Base-by-base conservation (phyloP, 2,113 vertebrate species). In the Chitala chitala region DNA sequence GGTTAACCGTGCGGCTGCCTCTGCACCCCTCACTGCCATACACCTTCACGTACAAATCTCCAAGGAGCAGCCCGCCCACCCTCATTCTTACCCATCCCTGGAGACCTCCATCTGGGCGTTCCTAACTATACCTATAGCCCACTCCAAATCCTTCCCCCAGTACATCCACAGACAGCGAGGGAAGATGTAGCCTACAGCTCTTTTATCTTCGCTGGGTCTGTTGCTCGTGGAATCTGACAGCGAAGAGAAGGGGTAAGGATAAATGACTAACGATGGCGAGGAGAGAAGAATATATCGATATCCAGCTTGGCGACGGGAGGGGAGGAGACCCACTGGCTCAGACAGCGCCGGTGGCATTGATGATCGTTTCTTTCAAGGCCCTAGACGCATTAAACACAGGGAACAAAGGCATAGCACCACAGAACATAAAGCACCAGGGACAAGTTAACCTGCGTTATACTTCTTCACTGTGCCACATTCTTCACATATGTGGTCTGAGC, bases 261-360 rank as follows among this genome's bases (percentile, higher is more conserved):
- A 15, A 48, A 61, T 48, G 24, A 13, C 24, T 42, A 48, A 13
- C 6, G 29, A 44, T 44, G 56, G n/a, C 46, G 24, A 26, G 24
- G 54, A 72, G 33, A 71, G 69, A 4, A 17, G 31, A 13, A 55
- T 22, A 31, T 72, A 72, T 59, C 55, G 54, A 59, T 72, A 59
- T 31, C 40, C 54, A 59, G 38, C 55, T 44, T 59, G 22, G 29
- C 24, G 6, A 13, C 38, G 31, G 9, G 46, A 22, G 15, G 40
- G n/a, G 61, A 65, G 61, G 31, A 12, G 36, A 58, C 38, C 24
- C 7, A 24, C 54, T n/a, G 38, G 70, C 58, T 40, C 53, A 20
- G 54, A 29, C 12, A 54, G 53, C 54, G 22, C 13, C 15, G 2
- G n/a, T 15, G 36, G 54, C 12, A n/a, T 20, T 46, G 70, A 58